Conservation (phyloP, 2,113 vertebrate species). For the Otis tarda region DNA sequence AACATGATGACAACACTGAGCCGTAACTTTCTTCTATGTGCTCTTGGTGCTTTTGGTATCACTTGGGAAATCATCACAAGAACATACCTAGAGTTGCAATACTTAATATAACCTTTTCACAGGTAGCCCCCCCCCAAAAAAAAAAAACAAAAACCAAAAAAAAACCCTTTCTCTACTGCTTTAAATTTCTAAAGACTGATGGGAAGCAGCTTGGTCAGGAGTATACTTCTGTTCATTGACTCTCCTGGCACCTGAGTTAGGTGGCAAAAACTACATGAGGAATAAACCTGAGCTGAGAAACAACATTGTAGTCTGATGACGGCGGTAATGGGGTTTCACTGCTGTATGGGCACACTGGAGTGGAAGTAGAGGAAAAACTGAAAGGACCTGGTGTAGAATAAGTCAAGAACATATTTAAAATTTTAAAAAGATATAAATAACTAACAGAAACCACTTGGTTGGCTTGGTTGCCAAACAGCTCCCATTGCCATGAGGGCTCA, state of each 20-base stretch:
- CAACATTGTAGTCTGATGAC: accelerated
- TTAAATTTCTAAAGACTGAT: background rate
- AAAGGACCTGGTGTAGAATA: background rate
- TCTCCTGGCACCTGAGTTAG: background rate
- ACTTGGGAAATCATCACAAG: background rate
- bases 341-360: background rate
- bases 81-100: background rate
- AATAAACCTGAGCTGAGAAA: background rate
- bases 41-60: background rate
- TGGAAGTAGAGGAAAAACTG: background rate
- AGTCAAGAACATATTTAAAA: background rate
- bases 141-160: background rate
- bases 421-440: slow-evolving; percentile 5
- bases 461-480: background rate
- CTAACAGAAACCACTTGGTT: background rate
- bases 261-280: background rate
- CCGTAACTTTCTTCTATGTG: background rate
- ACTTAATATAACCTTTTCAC: background rate
- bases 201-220: background rate
- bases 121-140: background rate
- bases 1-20: background rate
- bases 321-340: background rate
- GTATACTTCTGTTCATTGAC: background rate
- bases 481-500: background rate
- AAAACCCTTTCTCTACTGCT: background rate